A percentile compares a stretch with the other conserved stretches of the same genome.
Evolutionary conservation across 2,113 vertebrate species (phyloP).

Genomic region (Limnothrissa miodon): DNA sequence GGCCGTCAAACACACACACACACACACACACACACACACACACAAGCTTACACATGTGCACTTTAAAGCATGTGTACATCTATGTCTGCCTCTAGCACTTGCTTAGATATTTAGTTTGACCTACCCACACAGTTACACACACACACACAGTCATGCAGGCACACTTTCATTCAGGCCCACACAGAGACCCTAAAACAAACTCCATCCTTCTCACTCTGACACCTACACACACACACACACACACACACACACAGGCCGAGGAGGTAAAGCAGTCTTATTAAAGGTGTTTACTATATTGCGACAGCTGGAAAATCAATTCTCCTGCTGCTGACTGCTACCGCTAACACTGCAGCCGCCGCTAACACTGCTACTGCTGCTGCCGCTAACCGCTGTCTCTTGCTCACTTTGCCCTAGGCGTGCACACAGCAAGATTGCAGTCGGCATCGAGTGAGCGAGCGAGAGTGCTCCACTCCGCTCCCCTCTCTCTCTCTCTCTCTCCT

Average conservation of each 20-base stretch:
- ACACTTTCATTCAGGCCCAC: not conserved
- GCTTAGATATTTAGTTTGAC: conserved; percentile 1
- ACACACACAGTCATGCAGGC: not conserved
- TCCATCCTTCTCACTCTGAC: not conserved
- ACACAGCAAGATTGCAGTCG: not conserved
- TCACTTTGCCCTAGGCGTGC: conserved; percentile 18
- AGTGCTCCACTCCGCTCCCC: not conserved
- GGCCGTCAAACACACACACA: conserved; percentile 1
- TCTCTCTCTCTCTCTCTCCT: not conserved
- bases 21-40: conserved; percentile 5
- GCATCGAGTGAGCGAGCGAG: not conserved
- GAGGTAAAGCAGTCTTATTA: conserved; percentile 12
- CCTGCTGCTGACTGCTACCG: not conserved
- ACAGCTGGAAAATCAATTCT: conserved; percentile 26
- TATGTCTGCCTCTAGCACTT: not conserved
- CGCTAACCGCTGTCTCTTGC: not conserved
- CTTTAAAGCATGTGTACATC: conserved; percentile 24
- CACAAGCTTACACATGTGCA: conserved; percentile 5
- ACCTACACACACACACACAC: not conserved
- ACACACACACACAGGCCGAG: conserved; percentile 7
- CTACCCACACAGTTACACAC: conserved; percentile 9
- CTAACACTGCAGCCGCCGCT: not conserved
- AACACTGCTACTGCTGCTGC: not conserved
- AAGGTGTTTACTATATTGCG: conserved; percentile 24
- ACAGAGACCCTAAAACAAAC: not conserved